Conservation (phyloP, 2,888 invertebrate genomes). For the Camptogramma bilineatum region DNA sequence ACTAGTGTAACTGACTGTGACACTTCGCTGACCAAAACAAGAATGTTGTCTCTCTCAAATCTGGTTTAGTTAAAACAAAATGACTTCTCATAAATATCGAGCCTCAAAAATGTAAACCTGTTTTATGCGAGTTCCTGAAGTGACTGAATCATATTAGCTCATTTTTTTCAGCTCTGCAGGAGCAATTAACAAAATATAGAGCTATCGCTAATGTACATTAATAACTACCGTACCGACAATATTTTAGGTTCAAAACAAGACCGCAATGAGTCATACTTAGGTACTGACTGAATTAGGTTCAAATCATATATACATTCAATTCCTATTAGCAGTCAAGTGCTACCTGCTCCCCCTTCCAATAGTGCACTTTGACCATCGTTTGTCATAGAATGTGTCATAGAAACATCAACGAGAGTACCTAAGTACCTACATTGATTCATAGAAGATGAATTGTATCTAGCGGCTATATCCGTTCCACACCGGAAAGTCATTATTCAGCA, state of each 20-base stretch:
- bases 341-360: slow-evolving; percentile 38
- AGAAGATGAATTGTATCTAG: slow-evolving; percentile 40
- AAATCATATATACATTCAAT: slow-evolving; percentile 2
- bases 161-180: slow-evolving; percentile 20
- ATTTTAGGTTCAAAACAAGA: slow-evolving; percentile 12
- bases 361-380: slow-evolving; percentile 42
- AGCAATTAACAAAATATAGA: slow-evolving; percentile 15
- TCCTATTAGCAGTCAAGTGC: background rate
- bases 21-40: slow-evolving; percentile 27
- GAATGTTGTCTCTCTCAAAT: background rate
- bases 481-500: slow-evolving; percentile 25
- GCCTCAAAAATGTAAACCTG: slow-evolving; percentile 4
- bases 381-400: slow-evolving; percentile 47
- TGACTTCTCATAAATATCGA: background rate
- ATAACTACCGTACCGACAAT: slow-evolving; percentile 7
- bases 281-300: slow-evolving; percentile 11
- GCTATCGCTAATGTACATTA: slow-evolving; percentile 16
- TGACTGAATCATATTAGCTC: slow-evolving; percentile 28
- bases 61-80: background rate
- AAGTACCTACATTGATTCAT: slow-evolving; percentile 50
- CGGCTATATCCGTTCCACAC: slow-evolving; percentile 50
- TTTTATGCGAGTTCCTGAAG: slow-evolving; percentile 11
- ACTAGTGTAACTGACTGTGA: slow-evolving; percentile 16
- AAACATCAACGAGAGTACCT: slow-evolving; percentile 33
- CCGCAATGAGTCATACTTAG: slow-evolving; percentile 16